Percentiles rank a stretch among this genome's conserved stretches.
Evolutionary conservation across 2,888 invertebrate genomes (phyloP).

Genomic region (Hermodice carunculata): DNA sequence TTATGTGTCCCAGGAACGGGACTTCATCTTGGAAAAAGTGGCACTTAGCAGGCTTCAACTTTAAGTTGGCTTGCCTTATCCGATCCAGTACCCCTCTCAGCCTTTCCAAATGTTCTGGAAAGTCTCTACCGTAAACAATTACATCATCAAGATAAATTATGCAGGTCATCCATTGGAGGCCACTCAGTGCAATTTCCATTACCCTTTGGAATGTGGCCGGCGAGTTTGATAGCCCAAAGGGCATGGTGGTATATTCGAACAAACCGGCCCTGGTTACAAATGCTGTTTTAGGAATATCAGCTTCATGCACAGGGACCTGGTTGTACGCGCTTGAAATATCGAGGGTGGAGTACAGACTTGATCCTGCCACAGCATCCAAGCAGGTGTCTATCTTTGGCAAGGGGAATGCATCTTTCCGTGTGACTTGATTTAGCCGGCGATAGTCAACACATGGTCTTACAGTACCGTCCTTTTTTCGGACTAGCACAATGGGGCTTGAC

Average conservation of each 20-base stretch:
- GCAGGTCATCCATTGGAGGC: not conserved
- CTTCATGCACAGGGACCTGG: constrained; percentile 5
- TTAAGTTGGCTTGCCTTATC: constrained; percentile 12
- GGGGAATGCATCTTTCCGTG: constrained; percentile 24
- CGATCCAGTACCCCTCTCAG: constrained; percentile 33
- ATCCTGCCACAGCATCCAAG: constrained; percentile 25
- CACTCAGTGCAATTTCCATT: constrained; percentile 4
- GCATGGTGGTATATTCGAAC: constrained; percentile 1
- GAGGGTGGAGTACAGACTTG: constrained; percentile 34
- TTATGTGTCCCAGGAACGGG: constrained; percentile 10
- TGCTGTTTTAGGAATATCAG: constrained; percentile 17
- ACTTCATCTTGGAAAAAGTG: constrained; percentile 6
- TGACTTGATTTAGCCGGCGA: constrained; percentile 29
- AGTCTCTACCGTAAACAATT: constrained; percentile 26
- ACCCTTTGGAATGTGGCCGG: not conserved
- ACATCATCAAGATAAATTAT: constrained; percentile 38
- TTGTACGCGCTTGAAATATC: constrained; percentile 23
- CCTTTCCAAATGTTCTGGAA: constrained; percentile 21
- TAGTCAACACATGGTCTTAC: constrained; percentile 38
- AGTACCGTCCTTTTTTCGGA: constrained; percentile 18
- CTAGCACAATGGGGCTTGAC: not conserved
- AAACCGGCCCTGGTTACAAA: constrained; percentile 5
- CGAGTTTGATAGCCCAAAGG: constrained; percentile 5
- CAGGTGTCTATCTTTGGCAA: constrained; percentile 29
- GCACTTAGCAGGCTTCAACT: constrained; percentile 30